A percentile compares a stretch with the other conserved stretches of the same genome.
Evolutionary conservation across 2,113 vertebrate genomes (phyloP).

Genomic region (Malaclemys terrapin): DNA sequence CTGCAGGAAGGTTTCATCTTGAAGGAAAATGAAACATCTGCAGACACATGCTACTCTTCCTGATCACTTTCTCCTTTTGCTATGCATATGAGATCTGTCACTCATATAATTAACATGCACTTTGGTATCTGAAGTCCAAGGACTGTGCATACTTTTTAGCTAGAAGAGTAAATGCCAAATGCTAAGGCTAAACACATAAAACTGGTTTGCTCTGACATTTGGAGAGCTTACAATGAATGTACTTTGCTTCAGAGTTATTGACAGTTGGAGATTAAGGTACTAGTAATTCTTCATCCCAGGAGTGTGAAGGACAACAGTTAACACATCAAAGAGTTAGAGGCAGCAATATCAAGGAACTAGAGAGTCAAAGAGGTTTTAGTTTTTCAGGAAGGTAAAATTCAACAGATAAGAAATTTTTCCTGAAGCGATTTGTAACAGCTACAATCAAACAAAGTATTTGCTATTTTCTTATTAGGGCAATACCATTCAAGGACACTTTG

Average conservation of each 20-base stretch:
- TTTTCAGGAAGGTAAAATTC: conserved; percentile 32
- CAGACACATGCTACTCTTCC: background rate
- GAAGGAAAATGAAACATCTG: background rate
- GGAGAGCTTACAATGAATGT: conserved; percentile 85
- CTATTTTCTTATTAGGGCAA: background rate
- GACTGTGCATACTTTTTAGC: conserved; percentile 74
- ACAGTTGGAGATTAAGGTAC: conserved; percentile 85
- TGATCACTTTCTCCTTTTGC: background rate
- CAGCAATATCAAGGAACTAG: conserved; percentile 19
- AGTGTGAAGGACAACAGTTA: conserved; percentile 78
- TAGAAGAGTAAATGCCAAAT: conserved; percentile 85
- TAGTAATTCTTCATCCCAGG: conserved; percentile 77
- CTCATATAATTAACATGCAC: conserved; percentile 77
- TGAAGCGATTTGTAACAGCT: fast-evolving
- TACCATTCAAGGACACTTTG: fast-evolving
- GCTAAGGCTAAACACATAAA: conserved; percentile 75
- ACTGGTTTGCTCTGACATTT: conserved; percentile 84
- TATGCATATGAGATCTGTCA: conserved; percentile 9
- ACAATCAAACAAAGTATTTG: background rate
- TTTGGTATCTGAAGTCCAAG: conserved; percentile 69
- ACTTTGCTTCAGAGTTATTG: conserved; percentile 85
- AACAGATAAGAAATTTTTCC: background rate
- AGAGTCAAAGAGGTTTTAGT: conserved; percentile 53
- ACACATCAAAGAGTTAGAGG: conserved; percentile 71
- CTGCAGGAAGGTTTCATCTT: conserved; percentile 12